Evolutionary conservation across 2,797 vertebrate species (phyloP).

Genomic region (Takifugu ocellatus): DNA sequence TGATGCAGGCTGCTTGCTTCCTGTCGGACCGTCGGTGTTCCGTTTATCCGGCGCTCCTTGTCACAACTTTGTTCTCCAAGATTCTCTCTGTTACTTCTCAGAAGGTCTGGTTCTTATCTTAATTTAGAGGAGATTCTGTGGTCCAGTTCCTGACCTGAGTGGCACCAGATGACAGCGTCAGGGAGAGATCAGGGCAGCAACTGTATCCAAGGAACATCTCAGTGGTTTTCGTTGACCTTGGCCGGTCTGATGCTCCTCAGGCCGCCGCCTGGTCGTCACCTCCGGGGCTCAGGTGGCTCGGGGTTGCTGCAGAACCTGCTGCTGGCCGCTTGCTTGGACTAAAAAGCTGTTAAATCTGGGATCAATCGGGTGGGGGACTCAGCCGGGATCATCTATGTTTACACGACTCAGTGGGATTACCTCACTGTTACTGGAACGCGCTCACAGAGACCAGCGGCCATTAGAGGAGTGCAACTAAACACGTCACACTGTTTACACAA

Average conservation of each 20-base stretch:
- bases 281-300: conserved; percentile 27
- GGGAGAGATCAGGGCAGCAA: background rate
- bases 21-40: no score
- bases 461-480: conserved; percentile 70
- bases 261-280: conserved; percentile 35
- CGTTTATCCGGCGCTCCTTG: no score
- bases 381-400: conserved; percentile 70
- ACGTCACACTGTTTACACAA: conserved; percentile 65
- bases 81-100: no score
- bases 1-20: no score
- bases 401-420: conserved; percentile 68
- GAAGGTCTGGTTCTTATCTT: no score
- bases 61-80: no score
- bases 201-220: background rate
- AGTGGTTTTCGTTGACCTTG: background rate
- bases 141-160: no score
- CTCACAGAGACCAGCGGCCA: conserved; percentile 63
- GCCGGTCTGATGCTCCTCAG: background rate
- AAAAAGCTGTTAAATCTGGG: conserved; percentile 67
- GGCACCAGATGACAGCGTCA: conserved; percentile 1
- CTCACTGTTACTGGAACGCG: conserved; percentile 67
- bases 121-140: no score
- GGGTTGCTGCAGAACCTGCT: conserved; percentile 31
- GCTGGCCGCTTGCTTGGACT: conserved; percentile 61
- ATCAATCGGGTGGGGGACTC: conserved; percentile 65